Evolutionary conservation across 2,113 vertebrate species (phyloP).

Genomic region (Platycercus adscitus): DNA sequence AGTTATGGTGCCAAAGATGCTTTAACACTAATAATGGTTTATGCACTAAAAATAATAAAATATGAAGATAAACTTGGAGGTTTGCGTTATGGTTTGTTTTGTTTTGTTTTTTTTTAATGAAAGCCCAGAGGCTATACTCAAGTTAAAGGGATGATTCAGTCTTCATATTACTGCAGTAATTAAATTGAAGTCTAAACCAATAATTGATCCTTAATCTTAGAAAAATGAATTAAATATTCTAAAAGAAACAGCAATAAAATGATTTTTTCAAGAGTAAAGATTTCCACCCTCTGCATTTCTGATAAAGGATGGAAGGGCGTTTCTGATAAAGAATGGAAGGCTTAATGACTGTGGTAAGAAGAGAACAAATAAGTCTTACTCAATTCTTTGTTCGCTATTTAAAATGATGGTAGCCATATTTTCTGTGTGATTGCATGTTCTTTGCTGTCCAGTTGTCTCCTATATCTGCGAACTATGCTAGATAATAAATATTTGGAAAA

Average conservation of each 20-base stretch:
- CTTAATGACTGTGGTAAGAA: background rate
- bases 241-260: background rate
- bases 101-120: background rate
- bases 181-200: background rate
- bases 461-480: accelerated
- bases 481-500: background rate
- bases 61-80: background rate
- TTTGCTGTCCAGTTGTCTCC: background rate
- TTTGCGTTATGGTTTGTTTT: background rate
- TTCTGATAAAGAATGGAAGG: background rate
- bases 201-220: background rate
- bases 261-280: background rate
- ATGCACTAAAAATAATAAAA: background rate
- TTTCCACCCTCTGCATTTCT: background rate
- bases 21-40: background rate
- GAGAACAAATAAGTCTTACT: background rate
- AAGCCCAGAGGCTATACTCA: background rate
- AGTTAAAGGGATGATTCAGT: background rate
- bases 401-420: background rate
- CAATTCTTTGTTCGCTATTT: background rate
- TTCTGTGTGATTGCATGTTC: background rate
- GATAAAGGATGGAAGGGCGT: background rate
- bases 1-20: background rate
- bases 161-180: background rate
- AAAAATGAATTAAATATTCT: background rate